Evolutionary conservation across 2,113 vertebrate species (phyloP), one percentile per base, ranked within the genome.

Genomic region (Equus quagga): DNA sequence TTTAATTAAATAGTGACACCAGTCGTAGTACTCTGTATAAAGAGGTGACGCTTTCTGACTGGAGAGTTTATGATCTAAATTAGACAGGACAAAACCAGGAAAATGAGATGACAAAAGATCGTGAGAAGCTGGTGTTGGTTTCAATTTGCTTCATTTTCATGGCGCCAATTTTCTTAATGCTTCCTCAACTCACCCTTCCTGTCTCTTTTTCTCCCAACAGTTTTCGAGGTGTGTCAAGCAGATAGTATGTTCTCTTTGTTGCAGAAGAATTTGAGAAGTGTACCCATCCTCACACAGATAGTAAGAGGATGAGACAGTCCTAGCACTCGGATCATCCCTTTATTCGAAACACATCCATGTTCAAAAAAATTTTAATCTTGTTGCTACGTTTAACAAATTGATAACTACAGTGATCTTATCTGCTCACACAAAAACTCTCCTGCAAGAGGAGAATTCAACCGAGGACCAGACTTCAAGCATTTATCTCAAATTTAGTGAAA

Each of bases 91-190:
- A 91, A 89, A 96, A 26, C n/a, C 2, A 9, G 58, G 31, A 83
- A 89, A 78, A 72, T 70, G 31, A 65, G 41, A 87, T 73, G 87
- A 93, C 21, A 56, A 89, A 87, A 97, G 51, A 91, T 82, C 7
- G 0, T 73, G 83, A 94, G 65, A 82, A 92, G 24, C 3, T 92
- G 46, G 41, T 89, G n/a, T 64, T 94, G 24, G 46, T 79, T 97
- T 95, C 28, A 78, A 75, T 96, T 97, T 94, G 19, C 44, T 96
- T 96, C 28, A 82, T 96, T 95, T 93, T 78, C 83, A 62, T 67
- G 56, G 7, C 9, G 4, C 62, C 44, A 36, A 41, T 91, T 91
- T 89, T 81, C 26, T 60, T 92, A 86, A 81, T 89, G 28, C 21
- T 83, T 92, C 49, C 69, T 96, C 69, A 72, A 9, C 24, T 85